These are phyloP conservation scores for Petrocephalus sullivani DNA, from an alignment of 2,797 vertebrate genomes.

Conservation along the genomic window DNA sequence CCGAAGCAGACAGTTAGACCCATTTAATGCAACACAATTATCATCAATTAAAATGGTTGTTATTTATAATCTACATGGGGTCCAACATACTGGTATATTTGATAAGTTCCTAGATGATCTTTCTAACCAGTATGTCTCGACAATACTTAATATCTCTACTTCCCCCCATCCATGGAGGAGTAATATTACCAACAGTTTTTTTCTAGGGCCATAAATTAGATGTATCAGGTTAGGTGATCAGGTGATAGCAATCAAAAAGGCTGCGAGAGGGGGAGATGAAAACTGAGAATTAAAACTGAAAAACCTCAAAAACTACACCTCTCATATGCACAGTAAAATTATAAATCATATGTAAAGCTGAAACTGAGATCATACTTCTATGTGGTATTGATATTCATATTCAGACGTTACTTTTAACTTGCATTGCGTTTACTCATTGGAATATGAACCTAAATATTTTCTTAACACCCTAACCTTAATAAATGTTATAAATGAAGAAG, in stretches of 20 bases:
- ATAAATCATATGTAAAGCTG: neutral
- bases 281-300: neutral
- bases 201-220: neutral
- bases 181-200: neutral
- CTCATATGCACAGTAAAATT: neutral
- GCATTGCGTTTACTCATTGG: neutral
- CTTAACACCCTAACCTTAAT: neutral
- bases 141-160: neutral
- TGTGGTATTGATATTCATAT: neutral
- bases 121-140: neutral
- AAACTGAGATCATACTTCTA: neutral
- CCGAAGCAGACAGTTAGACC: conserved; percentile 11
- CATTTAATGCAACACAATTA: conserved; percentile 17
- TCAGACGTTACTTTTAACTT: neutral
- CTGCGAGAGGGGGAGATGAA: neutral
- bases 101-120: neutral
- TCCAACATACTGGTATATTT: neutral
- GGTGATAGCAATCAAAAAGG: neutral
- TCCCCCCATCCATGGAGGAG: neutral
- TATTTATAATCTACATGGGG: neutral
- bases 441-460: neutral
- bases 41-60: neutral
- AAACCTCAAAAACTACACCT: neutral
- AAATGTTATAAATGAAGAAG: neutral
- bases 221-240: neutral